These are phyloP conservation scores for Cephonodes hylas DNA, from an alignment of 2,888 invertebrate genomes.

Conservation along the genomic window DNA sequence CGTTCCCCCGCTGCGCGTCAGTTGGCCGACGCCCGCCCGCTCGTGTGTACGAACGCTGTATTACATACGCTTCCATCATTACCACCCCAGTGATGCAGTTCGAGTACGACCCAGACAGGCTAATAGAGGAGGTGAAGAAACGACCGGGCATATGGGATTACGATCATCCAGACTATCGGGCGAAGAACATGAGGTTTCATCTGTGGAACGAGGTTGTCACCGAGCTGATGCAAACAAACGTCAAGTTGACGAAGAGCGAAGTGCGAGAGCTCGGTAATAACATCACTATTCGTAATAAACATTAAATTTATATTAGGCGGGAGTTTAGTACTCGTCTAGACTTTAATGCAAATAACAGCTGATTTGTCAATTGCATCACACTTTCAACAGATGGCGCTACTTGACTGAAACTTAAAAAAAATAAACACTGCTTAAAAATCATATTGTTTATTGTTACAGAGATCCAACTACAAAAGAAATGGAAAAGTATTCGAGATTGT, in stretches of 20 bases:
- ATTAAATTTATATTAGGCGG: background rate
- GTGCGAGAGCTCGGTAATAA: constrained; percentile 61
- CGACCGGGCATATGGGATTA: constrained; percentile 72
- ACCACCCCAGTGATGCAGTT: constrained; percentile 51
- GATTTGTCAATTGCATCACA: background rate
- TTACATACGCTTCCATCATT: background rate
- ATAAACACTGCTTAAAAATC: background rate
- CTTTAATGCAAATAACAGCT: background rate
- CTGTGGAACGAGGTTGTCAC: constrained; percentile 66
- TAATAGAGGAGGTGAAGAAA: constrained; percentile 67
- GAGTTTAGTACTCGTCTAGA: background rate
- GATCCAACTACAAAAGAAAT: constrained; percentile 73
- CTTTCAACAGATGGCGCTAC: background rate
- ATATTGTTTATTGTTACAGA: constrained; percentile 48
- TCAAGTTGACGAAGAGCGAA: constrained; percentile 66
- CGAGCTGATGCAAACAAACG: constrained; percentile 57
- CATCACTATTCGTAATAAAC: constrained; percentile 12
- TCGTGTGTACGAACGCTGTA: constrained; percentile 42
- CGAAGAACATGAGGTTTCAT: constrained; percentile 50
- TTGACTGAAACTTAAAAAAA: too few relatives aligned
- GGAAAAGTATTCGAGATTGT: constrained; percentile 73
- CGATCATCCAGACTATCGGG: constrained; percentile 58
- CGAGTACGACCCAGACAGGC: constrained; percentile 70
- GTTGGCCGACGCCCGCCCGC: constrained; percentile 66
- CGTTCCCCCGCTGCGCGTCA: constrained; percentile 67